A percentile compares a stretch with the other conserved stretches of the same genome.
Conservation (phyloP, 1,140 invertebrate genomes). For the Cydia amplana region DNA sequence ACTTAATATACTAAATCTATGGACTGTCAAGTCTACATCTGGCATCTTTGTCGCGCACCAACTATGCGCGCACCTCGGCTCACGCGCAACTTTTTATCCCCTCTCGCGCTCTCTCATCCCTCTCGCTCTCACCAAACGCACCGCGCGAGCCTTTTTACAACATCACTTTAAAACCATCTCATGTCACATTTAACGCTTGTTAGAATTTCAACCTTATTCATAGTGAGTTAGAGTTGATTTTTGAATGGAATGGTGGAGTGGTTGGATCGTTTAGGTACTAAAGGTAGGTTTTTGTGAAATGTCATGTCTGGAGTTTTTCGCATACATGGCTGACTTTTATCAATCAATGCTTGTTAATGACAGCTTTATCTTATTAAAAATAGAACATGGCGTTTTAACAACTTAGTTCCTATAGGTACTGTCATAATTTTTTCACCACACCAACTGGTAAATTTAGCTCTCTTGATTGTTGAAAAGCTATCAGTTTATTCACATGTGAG, state of each 20-base stretch:
- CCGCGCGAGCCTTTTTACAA: slow-evolving; percentile 14
- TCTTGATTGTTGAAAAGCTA: too few species aligned
- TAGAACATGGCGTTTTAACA: neutral
- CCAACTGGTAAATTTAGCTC: too few species aligned
- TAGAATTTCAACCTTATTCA: neutral
- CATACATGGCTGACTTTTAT: slow-evolving; percentile 26
- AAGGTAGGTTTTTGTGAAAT: neutral
- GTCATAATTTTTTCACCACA: too few species aligned
- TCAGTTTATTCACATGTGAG: too few species aligned
- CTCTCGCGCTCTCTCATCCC: neutral
- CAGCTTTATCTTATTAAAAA: slow-evolving; percentile 10
- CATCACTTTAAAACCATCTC: neutral
- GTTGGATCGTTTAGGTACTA: neutral
- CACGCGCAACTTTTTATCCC: slow-evolving; percentile 10
- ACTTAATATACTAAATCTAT: neutral
- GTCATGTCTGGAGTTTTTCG: slow-evolving; percentile 17
- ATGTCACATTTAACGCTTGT: neutral
- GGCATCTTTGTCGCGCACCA: slow-evolving; percentile 7
- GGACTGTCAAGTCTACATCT: neutral
- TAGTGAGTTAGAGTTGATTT: neutral
- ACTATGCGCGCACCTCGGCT: slow-evolving; percentile 20
- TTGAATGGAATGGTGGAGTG: neutral
- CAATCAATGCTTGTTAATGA: slow-evolving; percentile 23
- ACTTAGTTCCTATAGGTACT: neutral
- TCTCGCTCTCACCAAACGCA: slow-evolving; percentile 24